Evolutionary conservation across 1,140 invertebrate genomes (phyloP), one percentile per base, ranked within the genome.

Genomic region (Drosophila busckii): DNA sequence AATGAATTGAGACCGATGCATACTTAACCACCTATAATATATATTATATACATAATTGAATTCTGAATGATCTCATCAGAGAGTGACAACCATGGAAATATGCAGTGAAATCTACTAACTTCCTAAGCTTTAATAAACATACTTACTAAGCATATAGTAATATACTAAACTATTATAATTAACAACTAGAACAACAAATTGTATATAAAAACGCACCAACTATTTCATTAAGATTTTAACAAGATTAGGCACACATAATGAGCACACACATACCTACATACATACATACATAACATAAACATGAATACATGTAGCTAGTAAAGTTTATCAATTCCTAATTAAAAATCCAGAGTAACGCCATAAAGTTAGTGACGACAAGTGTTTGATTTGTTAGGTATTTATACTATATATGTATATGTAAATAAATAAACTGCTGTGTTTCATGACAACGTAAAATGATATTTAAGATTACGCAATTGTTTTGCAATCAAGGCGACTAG

Each of bases 381-480:
- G n/a, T n/a, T n/a, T 55, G 38, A 62, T 48, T 46, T 38, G 58
- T 15, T 49, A 56, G 37, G 42, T 62, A 62, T 55, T 55, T 55
- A 61, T 37, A 37, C 19, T 29, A 31, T 23, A 38, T 17, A 32
- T 45, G 58, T 50, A 44, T 38, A 69, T 73, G 70, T 73, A 73
- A 68, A 66, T 66, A 75, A 63, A 61, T 32, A 62, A 80, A 70
- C 76, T 82, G 75, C 75, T 84, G 80, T 80, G 80, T 84, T 84
- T 84, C 80, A 84, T 80, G 80, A 84, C 80, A 84, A 84, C 80
- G 80, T 84, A 84, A 78, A 73, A n/a, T 17, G 54, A 56, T 53
- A 61, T 53, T 48, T 63, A 67, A 63, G 56, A 52, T 42, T 28
- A 34, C 22, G 52, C 46, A 16, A 58, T 58, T 63, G 29, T 32